A percentile compares a stretch with the other conserved stretches of the same genome.
Evolutionary conservation across 2,113 vertebrate species (phyloP).

Genomic region (Morone chrysops): DNA sequence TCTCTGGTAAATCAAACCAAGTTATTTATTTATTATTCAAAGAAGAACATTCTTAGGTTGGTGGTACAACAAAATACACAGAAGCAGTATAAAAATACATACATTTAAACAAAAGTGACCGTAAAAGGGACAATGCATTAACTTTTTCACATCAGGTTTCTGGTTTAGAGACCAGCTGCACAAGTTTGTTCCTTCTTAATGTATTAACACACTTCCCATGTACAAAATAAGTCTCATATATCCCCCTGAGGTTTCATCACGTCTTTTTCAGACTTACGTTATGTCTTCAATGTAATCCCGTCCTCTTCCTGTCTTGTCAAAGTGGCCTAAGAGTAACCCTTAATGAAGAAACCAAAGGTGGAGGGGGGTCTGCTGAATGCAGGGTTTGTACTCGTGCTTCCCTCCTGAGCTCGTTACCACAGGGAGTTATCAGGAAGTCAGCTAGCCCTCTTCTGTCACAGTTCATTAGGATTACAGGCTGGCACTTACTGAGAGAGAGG

Average conservation of each 20-base stretch:
- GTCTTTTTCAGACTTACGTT: background rate
- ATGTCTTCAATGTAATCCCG: background rate
- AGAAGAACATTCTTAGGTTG: background rate
- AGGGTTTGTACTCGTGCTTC: slow-evolving; percentile 20
- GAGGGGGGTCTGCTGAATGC: background rate
- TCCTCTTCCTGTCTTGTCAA: slow-evolving; percentile 28
- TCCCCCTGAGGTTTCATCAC: background rate
- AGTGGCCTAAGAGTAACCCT: slow-evolving; percentile 3
- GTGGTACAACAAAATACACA: background rate
- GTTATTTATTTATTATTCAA: background rate
- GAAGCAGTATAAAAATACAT: too few relatives aligned
- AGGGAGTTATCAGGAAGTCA: slow-evolving; percentile 63
- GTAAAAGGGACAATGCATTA: too few relatives aligned
- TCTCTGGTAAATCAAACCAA: background rate
- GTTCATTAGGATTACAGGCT: slow-evolving; percentile 68
- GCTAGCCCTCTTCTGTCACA: slow-evolving; percentile 64
- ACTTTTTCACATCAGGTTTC: too few relatives aligned
- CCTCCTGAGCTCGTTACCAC: slow-evolving; percentile 68
- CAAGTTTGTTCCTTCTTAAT: background rate
- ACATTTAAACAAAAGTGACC: too few relatives aligned
- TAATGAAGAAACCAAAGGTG: slow-evolving; percentile 13
- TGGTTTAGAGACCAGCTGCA: background rate
- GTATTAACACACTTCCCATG: background rate
- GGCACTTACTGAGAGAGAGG: slow-evolving; percentile 9
- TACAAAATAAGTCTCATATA: background rate